These are phyloP conservation scores for Oreocharis arfaki DNA, from an alignment of 2,113 vertebrate genomes.

Conservation along the genomic window DNA sequence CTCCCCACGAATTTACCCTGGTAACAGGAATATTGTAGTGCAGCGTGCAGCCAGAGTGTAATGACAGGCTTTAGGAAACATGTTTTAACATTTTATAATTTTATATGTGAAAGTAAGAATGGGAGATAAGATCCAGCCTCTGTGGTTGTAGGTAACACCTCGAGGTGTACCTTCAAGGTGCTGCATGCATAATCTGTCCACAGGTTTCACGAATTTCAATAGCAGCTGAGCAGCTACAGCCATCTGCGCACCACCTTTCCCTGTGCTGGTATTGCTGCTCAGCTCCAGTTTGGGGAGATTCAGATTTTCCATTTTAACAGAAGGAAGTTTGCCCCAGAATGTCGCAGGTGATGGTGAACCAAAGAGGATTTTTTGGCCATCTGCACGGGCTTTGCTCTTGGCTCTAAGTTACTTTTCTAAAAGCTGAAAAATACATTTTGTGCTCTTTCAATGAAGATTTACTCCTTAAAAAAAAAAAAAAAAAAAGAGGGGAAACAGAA, in stretches of 20 bases:
- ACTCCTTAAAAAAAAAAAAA: neutral
- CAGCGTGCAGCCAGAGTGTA: neutral
- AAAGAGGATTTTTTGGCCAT: neutral
- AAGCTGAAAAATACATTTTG: neutral
- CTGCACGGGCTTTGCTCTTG: neutral
- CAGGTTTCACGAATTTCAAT: neutral
- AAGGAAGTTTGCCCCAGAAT: conserved; percentile 32
- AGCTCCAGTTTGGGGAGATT: conserved; percentile 8
- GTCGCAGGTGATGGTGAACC: neutral
- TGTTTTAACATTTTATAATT: neutral
- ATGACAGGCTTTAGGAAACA: neutral
- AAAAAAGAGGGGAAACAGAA: neutral
- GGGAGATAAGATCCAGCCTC: neutral
- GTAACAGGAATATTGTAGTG: neutral
- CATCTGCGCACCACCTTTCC: neutral
- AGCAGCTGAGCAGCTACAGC: neutral
- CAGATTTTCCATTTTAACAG: conserved; percentile 1
- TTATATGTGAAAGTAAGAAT: neutral
- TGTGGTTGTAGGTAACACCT: neutral
- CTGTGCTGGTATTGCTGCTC: neutral
- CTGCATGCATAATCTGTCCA: neutral
- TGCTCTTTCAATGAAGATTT: neutral
- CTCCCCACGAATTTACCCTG: neutral
- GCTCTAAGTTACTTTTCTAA: neutral
- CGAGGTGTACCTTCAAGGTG: neutral